Conservation (phyloP, 2,797 vertebrate genomes). For the Lerista edwardsae region DNA sequence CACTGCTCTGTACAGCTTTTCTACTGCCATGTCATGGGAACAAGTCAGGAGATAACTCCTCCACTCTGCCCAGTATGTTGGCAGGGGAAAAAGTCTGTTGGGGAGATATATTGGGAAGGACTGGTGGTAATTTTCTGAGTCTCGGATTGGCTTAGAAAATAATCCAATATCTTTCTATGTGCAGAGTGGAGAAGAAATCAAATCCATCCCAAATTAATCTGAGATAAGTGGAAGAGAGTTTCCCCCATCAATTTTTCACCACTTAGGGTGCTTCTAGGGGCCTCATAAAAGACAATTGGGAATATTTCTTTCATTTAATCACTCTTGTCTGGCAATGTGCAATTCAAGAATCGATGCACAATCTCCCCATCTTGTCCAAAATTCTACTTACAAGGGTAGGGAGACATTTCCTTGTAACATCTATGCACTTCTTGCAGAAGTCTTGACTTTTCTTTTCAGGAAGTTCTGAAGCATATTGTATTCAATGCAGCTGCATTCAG, state of each 20-base stretch:
- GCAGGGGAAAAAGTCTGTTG: too few species aligned
- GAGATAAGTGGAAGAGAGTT: too few species aligned
- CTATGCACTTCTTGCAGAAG: not conserved
- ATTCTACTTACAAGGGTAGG: not conserved
- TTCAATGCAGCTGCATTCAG: constrained; percentile 5
- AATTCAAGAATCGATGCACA: not conserved
- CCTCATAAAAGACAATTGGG: not conserved
- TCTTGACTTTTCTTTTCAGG: rapidly evolving
- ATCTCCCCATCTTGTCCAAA: not conserved
- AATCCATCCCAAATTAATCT: too few species aligned
- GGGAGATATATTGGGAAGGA: too few species aligned
- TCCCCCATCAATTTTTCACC: not conserved
- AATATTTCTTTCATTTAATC: not conserved
- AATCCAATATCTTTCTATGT: too few species aligned
- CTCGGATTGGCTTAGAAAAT: too few species aligned
- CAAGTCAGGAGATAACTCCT: too few species aligned
- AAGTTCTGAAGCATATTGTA: constrained; percentile 1
- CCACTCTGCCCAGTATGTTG: too few species aligned
- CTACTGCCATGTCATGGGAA: too few species aligned
- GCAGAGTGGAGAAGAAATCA: too few species aligned
- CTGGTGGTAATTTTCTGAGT: too few species aligned
- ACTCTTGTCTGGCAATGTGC: not conserved
- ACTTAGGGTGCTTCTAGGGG: not conserved
- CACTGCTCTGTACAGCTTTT: too few species aligned
- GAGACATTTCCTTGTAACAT: not conserved